Percentiles rank a stretch among this genome's conserved stretches.
Conservation (phyloP, 2,797 vertebrate genomes). For the Remorina albescens region DNA sequence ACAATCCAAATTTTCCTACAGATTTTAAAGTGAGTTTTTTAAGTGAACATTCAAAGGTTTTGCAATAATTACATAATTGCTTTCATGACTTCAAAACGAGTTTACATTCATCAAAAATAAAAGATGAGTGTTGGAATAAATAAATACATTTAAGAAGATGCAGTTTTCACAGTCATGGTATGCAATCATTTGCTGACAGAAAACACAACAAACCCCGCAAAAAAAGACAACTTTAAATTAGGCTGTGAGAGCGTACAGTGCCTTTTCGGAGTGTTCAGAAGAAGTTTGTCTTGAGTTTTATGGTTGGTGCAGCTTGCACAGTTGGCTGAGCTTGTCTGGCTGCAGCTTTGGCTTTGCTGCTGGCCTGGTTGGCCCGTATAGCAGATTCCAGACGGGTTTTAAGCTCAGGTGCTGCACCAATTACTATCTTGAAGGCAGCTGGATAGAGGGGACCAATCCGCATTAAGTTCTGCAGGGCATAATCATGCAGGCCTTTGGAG, state of each 20-base stretch:
- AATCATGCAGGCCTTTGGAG: slow-evolving; percentile 95
- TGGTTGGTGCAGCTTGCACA: slow-evolving; percentile 93
- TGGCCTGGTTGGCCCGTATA: slow-evolving; percentile 94
- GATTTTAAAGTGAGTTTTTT: slow-evolving; percentile 46
- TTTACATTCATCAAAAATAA: slow-evolving; percentile 44
- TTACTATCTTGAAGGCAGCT: slow-evolving; percentile 95
- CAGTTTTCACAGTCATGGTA: slow-evolving; percentile 38
- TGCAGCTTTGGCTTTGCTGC: slow-evolving; percentile 92
- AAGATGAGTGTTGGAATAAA: slow-evolving; percentile 66
- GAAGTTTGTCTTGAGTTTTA: slow-evolving; percentile 99
- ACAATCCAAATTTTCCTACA: slow-evolving; percentile 51
- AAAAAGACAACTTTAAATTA: slow-evolving; percentile 25
- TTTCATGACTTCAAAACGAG: slow-evolving; percentile 43
- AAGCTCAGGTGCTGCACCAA: slow-evolving; percentile 96
- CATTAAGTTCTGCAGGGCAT: slow-evolving; percentile 98
- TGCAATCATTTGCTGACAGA: slow-evolving; percentile 27
- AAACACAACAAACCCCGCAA: slow-evolving; percentile 31
- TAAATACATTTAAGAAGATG: slow-evolving; percentile 65
- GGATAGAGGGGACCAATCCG: slow-evolving; percentile 97
- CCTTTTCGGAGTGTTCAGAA: slow-evolving; percentile 84
- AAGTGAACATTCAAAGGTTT: slow-evolving; percentile 68
- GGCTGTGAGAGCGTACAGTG: slow-evolving; percentile 24
- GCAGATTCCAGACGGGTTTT: slow-evolving; percentile 95
- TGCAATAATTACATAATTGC: slow-evolving; percentile 61
- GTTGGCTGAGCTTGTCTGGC: slow-evolving; percentile 90